These are phyloP conservation scores for Zygaena filipendulae DNA, from an alignment of 2,888 invertebrate genomes.

Conservation along the genomic window DNA sequence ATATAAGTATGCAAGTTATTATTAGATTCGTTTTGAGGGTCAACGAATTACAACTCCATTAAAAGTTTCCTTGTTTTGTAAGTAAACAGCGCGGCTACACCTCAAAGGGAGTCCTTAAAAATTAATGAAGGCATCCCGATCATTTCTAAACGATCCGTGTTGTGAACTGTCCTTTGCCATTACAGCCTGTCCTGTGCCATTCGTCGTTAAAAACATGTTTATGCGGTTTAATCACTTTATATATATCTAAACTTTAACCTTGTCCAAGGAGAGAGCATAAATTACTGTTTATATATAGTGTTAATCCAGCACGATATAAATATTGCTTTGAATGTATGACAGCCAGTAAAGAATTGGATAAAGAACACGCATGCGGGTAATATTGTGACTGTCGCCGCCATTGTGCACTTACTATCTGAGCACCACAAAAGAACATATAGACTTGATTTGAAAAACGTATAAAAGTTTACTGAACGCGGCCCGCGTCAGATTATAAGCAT, in stretches of 20 bases:
- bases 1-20: too few relatives aligned
- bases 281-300: constrained; percentile 29
- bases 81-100: constrained; percentile 44
- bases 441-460: constrained; percentile 48
- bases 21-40: too few relatives aligned
- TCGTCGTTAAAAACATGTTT: constrained; percentile 27
- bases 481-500: constrained; percentile 65
- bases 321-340: constrained; percentile 29
- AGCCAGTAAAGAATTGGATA: constrained; percentile 39
- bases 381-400: constrained; percentile 55
- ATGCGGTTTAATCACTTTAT: constrained; percentile 28
- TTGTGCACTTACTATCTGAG: constrained; percentile 51
- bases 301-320: constrained; percentile 35
- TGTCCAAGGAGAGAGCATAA: constrained; percentile 20
- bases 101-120: constrained; percentile 64
- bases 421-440: constrained; percentile 45
- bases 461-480: constrained; percentile 37
- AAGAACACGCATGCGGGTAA: constrained; percentile 39
- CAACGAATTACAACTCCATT: constrained; percentile 61
- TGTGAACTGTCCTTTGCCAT: too few relatives aligned
- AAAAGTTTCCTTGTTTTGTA: constrained; percentile 60
- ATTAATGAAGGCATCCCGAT: constrained; percentile 63
- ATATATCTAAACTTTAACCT: constrained; percentile 6
- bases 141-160: constrained; percentile 37
- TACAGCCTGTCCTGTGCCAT: too few relatives aligned